Evolutionary conservation across 2,888 invertebrate genomes (phyloP), one percentile per base, ranked within the genome.

Genomic region (Netelia virgata): DNA sequence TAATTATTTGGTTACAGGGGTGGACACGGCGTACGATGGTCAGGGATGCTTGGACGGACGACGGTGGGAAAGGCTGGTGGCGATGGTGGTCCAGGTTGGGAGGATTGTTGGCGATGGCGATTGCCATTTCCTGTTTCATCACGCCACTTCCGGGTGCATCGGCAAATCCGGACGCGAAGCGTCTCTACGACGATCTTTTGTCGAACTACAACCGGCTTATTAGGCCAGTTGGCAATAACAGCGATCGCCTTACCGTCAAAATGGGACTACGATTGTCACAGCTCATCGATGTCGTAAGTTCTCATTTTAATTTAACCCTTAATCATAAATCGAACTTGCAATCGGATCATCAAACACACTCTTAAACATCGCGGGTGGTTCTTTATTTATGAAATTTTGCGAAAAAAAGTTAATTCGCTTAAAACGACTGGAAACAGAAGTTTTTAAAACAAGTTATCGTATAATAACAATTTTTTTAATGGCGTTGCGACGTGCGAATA

Each of bases 141-240:
- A 90, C 91, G 87, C 87, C 90, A 89, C 91, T 93, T 88, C 93
- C 93, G 90, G 91, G 91, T 94, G 96, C 95, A 95, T 95, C 95
- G 95, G 97, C 97, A 94, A 98, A 98, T 95, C 97, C 97, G 94
- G 98, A 98, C 94, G 97, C 98, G 92, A 97, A 98, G 95, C 96
- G 98, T 94, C 96, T 98, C 91, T 98, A 98, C 95, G 98, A 99
- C 96, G 98, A 98, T 94, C 96, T 99, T 90, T 95, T 99, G 92
- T 97, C 97, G 91, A 97, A 98, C 94, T 99, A 99, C 95, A 99
- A 99, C 95, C 96, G 98, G 92, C 96, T 98, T 94, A 98, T 98
- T 93, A 96, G 98, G 93, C 98, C 98, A 87, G 98, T 98, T 90
- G 97, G 98, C 92, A 98, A 98, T 95, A 98, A 98, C 95, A 97